These are phyloP conservation scores for Phylloscopus trochiloides DNA, from an alignment of 2,113 vertebrate species.

Conservation along the genomic window DNA sequence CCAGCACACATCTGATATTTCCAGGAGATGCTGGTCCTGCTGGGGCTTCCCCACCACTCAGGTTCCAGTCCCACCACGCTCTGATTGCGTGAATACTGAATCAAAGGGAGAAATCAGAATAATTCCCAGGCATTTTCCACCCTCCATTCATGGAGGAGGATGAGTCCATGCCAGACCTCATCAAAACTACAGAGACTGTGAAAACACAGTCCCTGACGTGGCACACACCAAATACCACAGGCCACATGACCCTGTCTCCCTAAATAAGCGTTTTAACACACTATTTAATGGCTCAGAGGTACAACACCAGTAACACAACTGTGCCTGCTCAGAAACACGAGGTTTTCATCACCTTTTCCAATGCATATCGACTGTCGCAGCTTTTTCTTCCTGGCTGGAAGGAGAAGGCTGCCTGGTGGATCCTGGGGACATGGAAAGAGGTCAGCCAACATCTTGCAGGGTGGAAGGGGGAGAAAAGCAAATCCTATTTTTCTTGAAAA, in stretches of 20 bases:
- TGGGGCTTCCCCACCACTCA: not conserved
- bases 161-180: not conserved
- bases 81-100: not conserved
- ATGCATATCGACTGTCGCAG: no score
- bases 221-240: not conserved
- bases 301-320: not conserved
- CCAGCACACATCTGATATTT: not conserved
- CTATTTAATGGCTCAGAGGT: not conserved
- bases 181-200: rapidly evolving
- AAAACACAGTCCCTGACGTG: rapidly evolving
- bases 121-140: not conserved
- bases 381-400: not conserved
- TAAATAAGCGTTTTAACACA: not conserved
- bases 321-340: not conserved
- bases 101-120: not conserved
- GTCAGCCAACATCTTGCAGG: not conserved
- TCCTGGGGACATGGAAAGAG: not conserved
- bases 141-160: not conserved
- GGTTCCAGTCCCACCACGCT: rapidly evolving
- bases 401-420: not conserved
- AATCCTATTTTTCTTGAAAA: not conserved
- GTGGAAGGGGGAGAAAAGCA: not conserved
- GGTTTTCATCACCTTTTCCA: not conserved
- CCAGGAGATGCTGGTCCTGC: not conserved
- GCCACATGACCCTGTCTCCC: not conserved